Conservation (phyloP, 2,797 vertebrate genomes). For the Craterocephalus amniculus region DNA sequence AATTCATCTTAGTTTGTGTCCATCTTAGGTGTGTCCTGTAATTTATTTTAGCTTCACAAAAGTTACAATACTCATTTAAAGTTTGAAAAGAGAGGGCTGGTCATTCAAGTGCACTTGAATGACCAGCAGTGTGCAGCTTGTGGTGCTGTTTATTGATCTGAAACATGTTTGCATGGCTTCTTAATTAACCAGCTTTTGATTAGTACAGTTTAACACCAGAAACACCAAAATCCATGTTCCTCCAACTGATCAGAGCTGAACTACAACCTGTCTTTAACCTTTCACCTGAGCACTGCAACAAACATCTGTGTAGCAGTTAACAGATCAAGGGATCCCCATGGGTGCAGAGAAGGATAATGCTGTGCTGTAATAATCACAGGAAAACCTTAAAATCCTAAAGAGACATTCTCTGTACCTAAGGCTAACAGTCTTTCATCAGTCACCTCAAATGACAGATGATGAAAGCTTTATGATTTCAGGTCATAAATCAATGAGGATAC, state of each 20-base stretch:
- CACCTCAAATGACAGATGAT: too few species aligned
- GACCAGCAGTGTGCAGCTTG: background rate
- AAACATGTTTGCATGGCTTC: background rate
- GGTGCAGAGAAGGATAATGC: background rate
- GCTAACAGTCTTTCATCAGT: background rate
- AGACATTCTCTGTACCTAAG: background rate
- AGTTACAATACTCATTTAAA: background rate
- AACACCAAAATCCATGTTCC: background rate
- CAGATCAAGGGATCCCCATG: background rate
- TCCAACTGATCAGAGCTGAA: background rate
- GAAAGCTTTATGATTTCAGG: too few species aligned
- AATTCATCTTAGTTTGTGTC: too few species aligned
- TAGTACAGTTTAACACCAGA: background rate
- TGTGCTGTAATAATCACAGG: background rate
- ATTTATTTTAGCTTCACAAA: background rate
- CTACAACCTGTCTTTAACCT: background rate
- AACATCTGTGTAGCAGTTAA: background rate
- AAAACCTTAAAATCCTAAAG: background rate
- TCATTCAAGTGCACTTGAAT: background rate
- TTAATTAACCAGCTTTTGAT: background rate
- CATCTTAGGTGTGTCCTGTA: background rate
- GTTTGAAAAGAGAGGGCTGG: background rate
- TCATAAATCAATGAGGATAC: background rate
- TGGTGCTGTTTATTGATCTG: background rate
- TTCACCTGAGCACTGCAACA: background rate